Base-by-base conservation (phyloP, 2,888 invertebrate species). In the Athalia cordata region DNA sequence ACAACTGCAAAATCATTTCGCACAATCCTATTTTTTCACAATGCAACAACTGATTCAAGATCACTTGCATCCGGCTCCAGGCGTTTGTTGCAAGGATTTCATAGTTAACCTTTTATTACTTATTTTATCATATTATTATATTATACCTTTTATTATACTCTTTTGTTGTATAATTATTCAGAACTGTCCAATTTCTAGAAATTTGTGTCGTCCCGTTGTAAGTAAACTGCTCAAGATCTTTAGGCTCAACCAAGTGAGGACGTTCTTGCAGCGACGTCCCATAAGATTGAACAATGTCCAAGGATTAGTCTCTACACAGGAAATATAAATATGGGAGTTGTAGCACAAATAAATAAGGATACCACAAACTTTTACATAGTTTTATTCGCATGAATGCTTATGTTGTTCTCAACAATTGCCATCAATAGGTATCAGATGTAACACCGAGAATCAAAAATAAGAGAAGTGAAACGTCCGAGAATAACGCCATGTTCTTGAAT, bases 11-110 rank as follows among this genome's bases (percentile, higher is more conserved):
- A 59, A 47, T 72, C 72, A 47, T 11, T 57, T 11, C 13, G 13
- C 59, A 57, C 72, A 11, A 72, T 57, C 52, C 72, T 59, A 11
- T 59, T 72, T n/a, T 72, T 57, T 7, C 57, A 59, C n/a, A 72
- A 72, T 15, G 57, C 59, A 45, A 72, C 59, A 13, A 72, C 72
- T 13, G 57, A 45, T 59, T 57, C 57, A 7, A 72, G 72, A 57
- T 72, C 72, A 1, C 57, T 72, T 8, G 59, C 72, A 47, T 59
- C 47, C 45, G 57, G 57, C 47, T 59, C 72, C 3, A 59, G 47
- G 57, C 72, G n/a, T 59, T 47, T 57, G 59, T 72, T 43, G 43
- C 43, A 72, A 47, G 5, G 15, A 57, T 15, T 72, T 72, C 72
- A 72, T 57, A 9, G 57, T 72, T 11, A 9, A 59, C 15, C 72